Conservation (phyloP, 2,113 vertebrate species). For the Daubentonia madagascariensis region DNA sequence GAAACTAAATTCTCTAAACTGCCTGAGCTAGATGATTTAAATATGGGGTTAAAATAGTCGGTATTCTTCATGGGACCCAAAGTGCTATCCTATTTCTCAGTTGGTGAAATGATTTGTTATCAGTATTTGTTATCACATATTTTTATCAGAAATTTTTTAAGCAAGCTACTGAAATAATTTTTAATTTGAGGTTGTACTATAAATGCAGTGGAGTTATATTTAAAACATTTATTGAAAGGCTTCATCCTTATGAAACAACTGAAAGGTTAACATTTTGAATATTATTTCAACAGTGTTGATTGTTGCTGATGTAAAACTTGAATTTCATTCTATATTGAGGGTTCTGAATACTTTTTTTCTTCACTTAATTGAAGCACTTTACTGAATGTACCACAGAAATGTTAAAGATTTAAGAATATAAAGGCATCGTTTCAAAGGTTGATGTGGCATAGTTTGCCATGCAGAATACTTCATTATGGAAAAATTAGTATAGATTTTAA, state of each 20-base stretch:
- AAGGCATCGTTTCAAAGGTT: background rate
- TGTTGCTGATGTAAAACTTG: background rate
- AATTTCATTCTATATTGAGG: constrained; percentile 3
- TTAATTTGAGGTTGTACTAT: background rate
- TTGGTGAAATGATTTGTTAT: background rate
- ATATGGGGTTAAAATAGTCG: background rate
- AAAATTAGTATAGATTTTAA: background rate
- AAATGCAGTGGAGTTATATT: background rate
- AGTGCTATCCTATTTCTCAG: background rate
- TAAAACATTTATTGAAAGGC: background rate
- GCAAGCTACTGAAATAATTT: background rate
- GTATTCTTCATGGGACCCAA: background rate
- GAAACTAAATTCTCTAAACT: constrained; percentile 9
- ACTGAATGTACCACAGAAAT: background rate
- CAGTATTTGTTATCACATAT: background rate
- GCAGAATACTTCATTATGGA: background rate
- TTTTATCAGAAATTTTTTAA: background rate
- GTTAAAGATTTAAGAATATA: background rate
- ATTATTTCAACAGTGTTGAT: constrained; percentile 35
- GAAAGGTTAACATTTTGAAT: constrained; percentile 48
- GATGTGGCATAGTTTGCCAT: background rate
- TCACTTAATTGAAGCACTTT: background rate
- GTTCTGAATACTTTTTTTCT: background rate
- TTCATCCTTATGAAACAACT: background rate
- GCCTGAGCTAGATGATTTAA: background rate